Conservation (phyloP, 2,888 invertebrate species). For the Athripsodes cinereus region DNA sequence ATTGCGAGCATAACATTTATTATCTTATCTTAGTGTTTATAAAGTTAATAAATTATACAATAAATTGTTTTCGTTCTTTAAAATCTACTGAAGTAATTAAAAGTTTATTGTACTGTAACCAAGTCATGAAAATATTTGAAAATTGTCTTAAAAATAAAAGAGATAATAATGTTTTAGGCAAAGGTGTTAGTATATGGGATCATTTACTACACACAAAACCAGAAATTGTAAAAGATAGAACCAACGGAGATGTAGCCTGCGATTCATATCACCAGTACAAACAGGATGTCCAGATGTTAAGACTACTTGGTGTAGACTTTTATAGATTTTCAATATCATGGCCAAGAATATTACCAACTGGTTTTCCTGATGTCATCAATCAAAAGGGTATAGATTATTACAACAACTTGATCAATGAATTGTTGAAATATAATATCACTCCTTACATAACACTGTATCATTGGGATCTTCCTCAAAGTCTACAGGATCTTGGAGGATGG, state of each 20-base stretch:
- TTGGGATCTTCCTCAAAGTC: slow-evolving; percentile 59
- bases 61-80: too few relatives aligned
- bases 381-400: slow-evolving; percentile 53
- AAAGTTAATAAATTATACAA: too few relatives aligned
- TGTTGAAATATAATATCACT: slow-evolving; percentile 46
- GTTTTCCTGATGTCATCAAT: slow-evolving; percentile 33
- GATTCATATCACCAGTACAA: slow-evolving; percentile 60
- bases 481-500: slow-evolving; percentile 61
- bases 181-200: slow-evolving; percentile 65
- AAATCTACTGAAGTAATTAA: too few relatives aligned
- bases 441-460: slow-evolving; percentile 62
- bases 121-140: too few relatives aligned
- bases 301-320: slow-evolving; percentile 48
- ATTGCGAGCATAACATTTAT: too few relatives aligned
- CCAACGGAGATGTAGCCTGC: slow-evolving; percentile 57
- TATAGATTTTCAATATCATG: slow-evolving; percentile 62
- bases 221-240: slow-evolving; percentile 46
- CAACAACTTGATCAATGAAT: slow-evolving; percentile 52
- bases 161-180: slow-evolving; percentile 48
- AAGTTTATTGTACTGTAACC: too few relatives aligned
- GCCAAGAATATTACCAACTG: slow-evolving; percentile 61
- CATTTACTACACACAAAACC: slow-evolving; percentile 50
- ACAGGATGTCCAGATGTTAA: slow-evolving; percentile 54
- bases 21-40: too few relatives aligned
- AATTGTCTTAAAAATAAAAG: too few relatives aligned